Percentiles rank a stretch among this genome's conserved stretches.
phyloP scores from a whole-genome alignment of 2,888 invertebrate genomes.

The Scaeva pyrastri region DNA sequence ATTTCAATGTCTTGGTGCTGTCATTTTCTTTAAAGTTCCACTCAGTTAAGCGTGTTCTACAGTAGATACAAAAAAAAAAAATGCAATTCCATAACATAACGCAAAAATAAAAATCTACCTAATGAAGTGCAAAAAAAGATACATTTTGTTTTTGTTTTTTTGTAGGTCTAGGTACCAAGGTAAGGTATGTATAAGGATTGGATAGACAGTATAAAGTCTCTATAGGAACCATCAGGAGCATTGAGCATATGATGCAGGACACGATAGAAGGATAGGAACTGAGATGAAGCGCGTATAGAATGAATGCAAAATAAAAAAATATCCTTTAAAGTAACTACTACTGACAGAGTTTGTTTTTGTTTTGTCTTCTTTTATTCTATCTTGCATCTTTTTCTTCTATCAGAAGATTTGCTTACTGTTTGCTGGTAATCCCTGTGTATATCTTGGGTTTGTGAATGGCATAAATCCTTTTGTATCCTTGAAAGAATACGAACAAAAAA shows the following conservation, averaged over 20 bases:
- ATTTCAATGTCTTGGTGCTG: conserved; percentile 9
- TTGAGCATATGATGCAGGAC: not conserved
- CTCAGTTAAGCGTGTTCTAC: conserved; percentile 33
- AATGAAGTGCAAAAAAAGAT: conserved; percentile 38
- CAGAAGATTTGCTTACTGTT: conserved; percentile 37
- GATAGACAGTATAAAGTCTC: conserved; percentile 25
- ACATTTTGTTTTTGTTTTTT: not conserved
- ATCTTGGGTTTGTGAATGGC: conserved; percentile 22
- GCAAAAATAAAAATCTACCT: conserved; percentile 44
- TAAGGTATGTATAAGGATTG: too few relatives aligned
- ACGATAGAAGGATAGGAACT: too few relatives aligned
- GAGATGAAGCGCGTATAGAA: not conserved
- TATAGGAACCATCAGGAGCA: not conserved
- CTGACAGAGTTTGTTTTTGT: not conserved
- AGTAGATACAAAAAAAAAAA: too few relatives aligned
- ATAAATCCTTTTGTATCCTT: conserved; percentile 33
- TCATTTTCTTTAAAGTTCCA: conserved; percentile 40
- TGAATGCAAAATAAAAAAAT: conserved; percentile 33
- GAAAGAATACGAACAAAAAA: not conserved
- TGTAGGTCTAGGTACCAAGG: too few relatives aligned
- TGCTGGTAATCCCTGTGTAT: conserved; percentile 20
- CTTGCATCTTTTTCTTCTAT: not conserved
- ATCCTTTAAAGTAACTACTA: conserved; percentile 20
- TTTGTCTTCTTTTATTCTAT: not conserved
- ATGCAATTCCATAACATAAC: conserved; percentile 31